Evolutionary conservation across 2,797 vertebrate genomes (phyloP), one percentile per base, ranked within the genome.

Genomic region (Xerus rutilus): DNA sequence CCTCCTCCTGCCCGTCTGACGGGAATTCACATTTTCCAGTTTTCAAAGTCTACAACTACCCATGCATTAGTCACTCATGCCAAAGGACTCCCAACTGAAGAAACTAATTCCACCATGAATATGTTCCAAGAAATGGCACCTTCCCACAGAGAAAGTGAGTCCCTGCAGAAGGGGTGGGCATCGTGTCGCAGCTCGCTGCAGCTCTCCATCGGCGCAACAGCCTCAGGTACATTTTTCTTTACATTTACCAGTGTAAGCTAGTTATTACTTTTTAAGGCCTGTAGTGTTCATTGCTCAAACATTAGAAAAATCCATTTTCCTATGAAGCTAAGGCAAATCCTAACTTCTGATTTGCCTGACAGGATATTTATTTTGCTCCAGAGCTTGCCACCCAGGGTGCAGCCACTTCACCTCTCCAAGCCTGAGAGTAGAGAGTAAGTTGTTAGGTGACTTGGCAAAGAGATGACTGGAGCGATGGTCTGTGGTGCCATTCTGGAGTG

Each of bases 391-490:
- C 11, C 35, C 5, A 0, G 1, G 39, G 18, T 18, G 3, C 39
- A 23, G 59, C 65, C 14, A 2, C 23, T 49, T 45, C 9, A 59
- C 25, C 30, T 67, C 67, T 65, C 62, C 18, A 59, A 81, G 43
- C 52, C 14, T 12, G 15, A 82, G 74, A 32, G 32, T 18, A 59
- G 12, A 57, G 4, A 4, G 39, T 21, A 10, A 11, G 14, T 15
- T 25, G 7, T 28, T 28, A 1, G 7, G 1, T 20, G 18, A 4
- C n/a, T 3, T 3, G 18, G 32, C 39, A 7, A 35, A 62, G 59
- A 74, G n/a, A 32, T 2, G 0, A 0, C 0, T 0, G 10, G 0
- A 0, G 17, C 9, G 43, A 30, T 1, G 11, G 15, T 9, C 62
- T 2, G 2, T 14, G 21, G 21, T 30, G 54, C 18, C 6, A 7